Conservation (phyloP, 92 coral and sea anemone genomes). For the Hydrozoanthus gracilis region DNA sequence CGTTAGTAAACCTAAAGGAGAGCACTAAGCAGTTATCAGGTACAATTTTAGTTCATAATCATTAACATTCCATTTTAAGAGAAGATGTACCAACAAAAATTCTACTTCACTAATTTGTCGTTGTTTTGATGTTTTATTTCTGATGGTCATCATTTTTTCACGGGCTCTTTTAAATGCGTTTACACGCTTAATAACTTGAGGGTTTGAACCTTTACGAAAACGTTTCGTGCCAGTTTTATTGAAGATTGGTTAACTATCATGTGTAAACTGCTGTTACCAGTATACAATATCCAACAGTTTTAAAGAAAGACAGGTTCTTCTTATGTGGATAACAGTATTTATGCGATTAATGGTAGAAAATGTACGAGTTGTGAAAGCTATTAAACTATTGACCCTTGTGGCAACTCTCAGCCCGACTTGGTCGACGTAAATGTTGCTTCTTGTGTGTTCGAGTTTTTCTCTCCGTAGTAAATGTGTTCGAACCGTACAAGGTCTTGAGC, state of each 20-base stretch:
- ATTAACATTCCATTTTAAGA: too few relatives aligned
- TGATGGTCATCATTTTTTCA: too few relatives aligned
- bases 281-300: slow-evolving; percentile 6
- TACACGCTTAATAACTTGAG: too few relatives aligned
- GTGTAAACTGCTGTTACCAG: slow-evolving; percentile 3
- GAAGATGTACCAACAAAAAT: too few relatives aligned
- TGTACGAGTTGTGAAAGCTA: slow-evolving; percentile 11
- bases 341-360: slow-evolving; percentile 6
- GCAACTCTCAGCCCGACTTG: background rate
- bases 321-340: slow-evolving; percentile 6
- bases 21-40: too few relatives aligned
- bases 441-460: slow-evolving; percentile 2
- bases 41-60: too few relatives aligned
- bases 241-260: background rate
- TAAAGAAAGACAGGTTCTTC: slow-evolving; percentile 7
- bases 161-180: too few relatives aligned
- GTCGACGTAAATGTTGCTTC: slow-evolving; percentile 3
- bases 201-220: too few relatives aligned
- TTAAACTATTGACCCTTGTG: background rate
- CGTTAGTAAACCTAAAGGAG: too few relatives aligned
- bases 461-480: background rate
- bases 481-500: background rate
- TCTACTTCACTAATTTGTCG: too few relatives aligned
- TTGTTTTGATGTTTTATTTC: too few relatives aligned
- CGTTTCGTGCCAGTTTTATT: too few relatives aligned